A percentile compares a stretch with the other conserved stretches of the same genome.
Evolutionary conservation across 2,797 vertebrate genomes (phyloP).

Genomic region (Microctenopoma steveboyesi): DNA sequence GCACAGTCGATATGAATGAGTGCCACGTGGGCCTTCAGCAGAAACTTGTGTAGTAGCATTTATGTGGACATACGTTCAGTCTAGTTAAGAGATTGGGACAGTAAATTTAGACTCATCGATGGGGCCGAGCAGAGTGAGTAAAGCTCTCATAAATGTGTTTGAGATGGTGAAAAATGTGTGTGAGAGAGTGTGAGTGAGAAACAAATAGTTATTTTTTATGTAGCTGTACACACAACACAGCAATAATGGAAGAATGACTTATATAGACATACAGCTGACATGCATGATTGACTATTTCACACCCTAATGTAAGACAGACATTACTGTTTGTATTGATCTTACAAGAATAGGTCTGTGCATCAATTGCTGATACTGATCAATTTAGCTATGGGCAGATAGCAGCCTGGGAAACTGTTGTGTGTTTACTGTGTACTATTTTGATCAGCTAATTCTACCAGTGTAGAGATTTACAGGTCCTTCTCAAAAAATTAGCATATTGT

Average conservation of each 20-base stretch:
- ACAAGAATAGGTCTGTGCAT: constrained; percentile 63
- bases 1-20: constrained; percentile 62
- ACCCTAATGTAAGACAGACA: constrained; percentile 53
- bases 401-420: constrained; percentile 40
- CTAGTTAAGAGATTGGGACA: constrained; percentile 33
- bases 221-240: constrained; percentile 24
- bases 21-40: constrained; percentile 34
- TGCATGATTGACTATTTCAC: constrained; percentile 67
- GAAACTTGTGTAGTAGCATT: constrained; percentile 41
- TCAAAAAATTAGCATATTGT: too few relatives aligned
- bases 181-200: constrained; percentile 15
- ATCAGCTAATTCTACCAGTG: constrained; percentile 31
- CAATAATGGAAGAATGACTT: constrained; percentile 36
- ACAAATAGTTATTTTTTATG: constrained; percentile 33
- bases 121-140: constrained; percentile 50
- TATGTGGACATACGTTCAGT: constrained; percentile 33
- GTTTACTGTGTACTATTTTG: constrained; percentile 14
- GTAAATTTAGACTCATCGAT: constrained; percentile 57
- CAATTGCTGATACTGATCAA: constrained; percentile 69
- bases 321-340: constrained; percentile 58
- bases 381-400: constrained; percentile 37
- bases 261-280: constrained; percentile 53
- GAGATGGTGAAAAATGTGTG: constrained; percentile 16
- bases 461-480: constrained; percentile 9
- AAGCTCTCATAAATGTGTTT: constrained; percentile 52